Evolutionary conservation across 2,797 vertebrate species (phyloP), one percentile per base, ranked within the genome.

Genomic region (Pangasius djambal): DNA sequence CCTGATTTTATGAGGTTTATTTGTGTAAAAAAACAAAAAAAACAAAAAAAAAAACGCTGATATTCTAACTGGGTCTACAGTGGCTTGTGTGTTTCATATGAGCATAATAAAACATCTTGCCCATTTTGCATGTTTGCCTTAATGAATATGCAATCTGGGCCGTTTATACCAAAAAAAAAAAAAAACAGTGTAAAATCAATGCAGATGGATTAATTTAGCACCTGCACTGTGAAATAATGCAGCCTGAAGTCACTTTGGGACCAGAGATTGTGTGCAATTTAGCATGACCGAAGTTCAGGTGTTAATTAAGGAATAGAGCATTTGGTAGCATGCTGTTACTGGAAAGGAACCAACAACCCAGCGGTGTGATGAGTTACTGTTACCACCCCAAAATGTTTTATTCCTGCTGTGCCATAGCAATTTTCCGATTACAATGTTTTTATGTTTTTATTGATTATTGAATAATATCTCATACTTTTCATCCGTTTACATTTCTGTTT

Each of bases 41-140:
- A 2, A 40, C 3, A 40, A 40, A 40, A 44, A 44, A 22, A 57
- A 52, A 34, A 52, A 6, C 0, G 1, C 77, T 22, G 52, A 57
- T 57, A 34, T 57, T 12, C 22, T 83, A 16, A 83, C 12, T 57
- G 22, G 6, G 57, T 63, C 81, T 63, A 40, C 57, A 63, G 37
- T 44, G 13, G 37, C 37, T 63, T 63, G 18, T 0, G 15, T 61
- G 57, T 83, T 83, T 83, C 34, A 15, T 7, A 63, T 61, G 37
- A 83, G 57, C 12, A n/a, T 28, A 83, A 83, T 83, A 16, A 63
- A 83, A 83, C 81, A 63, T 83, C 37, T 44, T 44, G 37, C 34
- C 57, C 3, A 1, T 61, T 82, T 82, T 82, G 57, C 34, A 82
- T 28, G 22, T 40, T 82, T 63, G 37, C 13, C 34, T 61, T 83